Evolutionary conservation across 1,140 invertebrate genomes (phyloP).

Genomic region (Drosophila parvula): DNA sequence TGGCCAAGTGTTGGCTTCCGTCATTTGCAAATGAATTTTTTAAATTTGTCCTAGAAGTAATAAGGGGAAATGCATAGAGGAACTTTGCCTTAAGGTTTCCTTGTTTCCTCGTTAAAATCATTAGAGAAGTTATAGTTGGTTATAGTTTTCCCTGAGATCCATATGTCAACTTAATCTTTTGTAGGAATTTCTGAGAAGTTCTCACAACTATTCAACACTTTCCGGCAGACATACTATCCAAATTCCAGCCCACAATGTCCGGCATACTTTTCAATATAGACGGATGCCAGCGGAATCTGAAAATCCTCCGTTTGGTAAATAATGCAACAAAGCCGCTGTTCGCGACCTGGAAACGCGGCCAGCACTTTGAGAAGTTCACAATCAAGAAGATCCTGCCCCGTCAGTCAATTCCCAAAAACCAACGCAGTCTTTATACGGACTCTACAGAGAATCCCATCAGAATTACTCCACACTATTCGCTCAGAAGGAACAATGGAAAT

Average conservation of each 20-base stretch:
- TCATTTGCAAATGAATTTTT: slow-evolving; percentile 55
- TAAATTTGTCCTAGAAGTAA: neutral
- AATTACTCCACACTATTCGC: neutral
- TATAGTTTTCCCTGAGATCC: neutral
- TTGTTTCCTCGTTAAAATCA: no score
- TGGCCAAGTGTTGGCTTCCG: slow-evolving; percentile 67
- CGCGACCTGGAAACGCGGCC: neutral
- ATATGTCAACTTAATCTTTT: slow-evolving; percentile 1
- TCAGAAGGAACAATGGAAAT: neutral
- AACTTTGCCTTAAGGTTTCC: neutral
- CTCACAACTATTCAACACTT: neutral
- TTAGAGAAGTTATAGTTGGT: no score
- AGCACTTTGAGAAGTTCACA: neutral
- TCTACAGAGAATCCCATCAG: neutral
- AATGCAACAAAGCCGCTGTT: neutral
- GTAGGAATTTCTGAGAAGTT: neutral
- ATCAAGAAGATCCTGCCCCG: neutral
- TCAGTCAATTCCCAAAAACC: neutral
- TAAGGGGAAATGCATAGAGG: neutral
- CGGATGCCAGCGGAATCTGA: neutral
- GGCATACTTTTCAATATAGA: slow-evolving; percentile 8
- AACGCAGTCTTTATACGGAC: neutral
- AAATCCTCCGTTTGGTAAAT: neutral
- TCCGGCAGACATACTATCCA: slow-evolving; percentile 5
- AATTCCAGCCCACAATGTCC: slow-evolving; percentile 23